These are phyloP conservation scores for Baryphthengus martii DNA, from an alignment of 2,113 vertebrate genomes.

Conservation along the genomic window DNA sequence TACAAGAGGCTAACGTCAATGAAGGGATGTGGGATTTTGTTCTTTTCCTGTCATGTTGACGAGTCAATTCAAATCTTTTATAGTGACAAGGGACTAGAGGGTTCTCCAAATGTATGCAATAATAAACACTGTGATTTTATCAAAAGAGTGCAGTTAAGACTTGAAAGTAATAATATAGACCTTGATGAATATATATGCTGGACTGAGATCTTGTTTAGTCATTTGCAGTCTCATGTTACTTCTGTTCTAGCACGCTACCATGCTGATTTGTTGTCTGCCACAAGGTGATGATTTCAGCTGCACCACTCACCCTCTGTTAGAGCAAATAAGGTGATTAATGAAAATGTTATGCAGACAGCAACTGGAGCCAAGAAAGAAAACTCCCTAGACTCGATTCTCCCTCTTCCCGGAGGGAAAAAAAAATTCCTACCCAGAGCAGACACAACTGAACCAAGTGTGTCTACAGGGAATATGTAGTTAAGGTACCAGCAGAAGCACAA, in stretches of 20 bases:
- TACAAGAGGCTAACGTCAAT: not conserved
- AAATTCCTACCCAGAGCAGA: not conserved
- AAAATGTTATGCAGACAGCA: slow-evolving; percentile 23
- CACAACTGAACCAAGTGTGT: not conserved
- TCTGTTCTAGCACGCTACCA: not conserved
- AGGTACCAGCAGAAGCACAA: not conserved
- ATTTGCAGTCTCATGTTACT: not conserved
- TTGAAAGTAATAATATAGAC: not conserved
- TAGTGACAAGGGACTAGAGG: not conserved
- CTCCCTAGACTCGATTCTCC: not conserved
- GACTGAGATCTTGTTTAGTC: not conserved
- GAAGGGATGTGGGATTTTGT: not conserved
- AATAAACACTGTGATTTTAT: not conserved
- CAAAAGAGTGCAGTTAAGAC: not conserved
- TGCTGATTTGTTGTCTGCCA: not conserved
- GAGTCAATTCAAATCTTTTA: not conserved
- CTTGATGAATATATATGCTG: not conserved
- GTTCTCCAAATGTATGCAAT: not conserved
- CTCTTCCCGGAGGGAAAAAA: not conserved
- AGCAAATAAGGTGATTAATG: slow-evolving; percentile 23
- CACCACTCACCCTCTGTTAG: not conserved
- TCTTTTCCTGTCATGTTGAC: not conserved
- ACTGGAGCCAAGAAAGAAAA: slow-evolving; percentile 14
- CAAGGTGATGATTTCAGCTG: not conserved
- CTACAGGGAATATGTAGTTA: not conserved